Conservation (phyloP, 2,113 vertebrate species). For the Semnopithecus entellus region DNA sequence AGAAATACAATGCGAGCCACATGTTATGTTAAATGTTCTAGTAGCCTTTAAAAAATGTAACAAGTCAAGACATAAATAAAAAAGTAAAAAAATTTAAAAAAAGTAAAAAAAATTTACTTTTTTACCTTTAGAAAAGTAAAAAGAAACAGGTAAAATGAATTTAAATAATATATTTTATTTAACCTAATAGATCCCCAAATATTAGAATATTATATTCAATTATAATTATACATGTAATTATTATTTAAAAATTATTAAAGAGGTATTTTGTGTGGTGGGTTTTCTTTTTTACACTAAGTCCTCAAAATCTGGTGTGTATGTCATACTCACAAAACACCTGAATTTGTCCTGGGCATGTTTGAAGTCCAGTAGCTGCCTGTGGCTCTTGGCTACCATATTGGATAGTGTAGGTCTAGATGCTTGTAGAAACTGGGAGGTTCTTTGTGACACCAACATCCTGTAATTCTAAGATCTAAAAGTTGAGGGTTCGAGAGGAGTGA, state of each 20-base stretch:
- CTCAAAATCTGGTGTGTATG: neutral
- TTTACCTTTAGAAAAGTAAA: neutral
- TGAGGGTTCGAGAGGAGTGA: neutral
- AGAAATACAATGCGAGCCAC: neutral
- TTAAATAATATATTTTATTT: neutral
- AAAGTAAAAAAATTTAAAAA: neutral
- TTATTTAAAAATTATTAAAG: neutral
- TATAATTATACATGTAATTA: neutral
- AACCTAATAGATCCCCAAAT: neutral
- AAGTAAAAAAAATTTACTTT: neutral
- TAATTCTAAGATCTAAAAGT: neutral
- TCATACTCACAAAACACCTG: neutral
- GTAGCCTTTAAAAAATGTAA: neutral
- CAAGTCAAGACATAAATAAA: neutral
- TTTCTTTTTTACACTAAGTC: neutral
- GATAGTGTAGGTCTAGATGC: neutral
- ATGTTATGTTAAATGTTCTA: neutral
- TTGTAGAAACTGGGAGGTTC: neutral
- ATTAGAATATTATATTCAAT: neutral
- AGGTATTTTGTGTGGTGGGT: neutral
- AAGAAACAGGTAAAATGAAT: neutral
- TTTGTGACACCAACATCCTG: neutral
- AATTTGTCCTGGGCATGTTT: neutral
- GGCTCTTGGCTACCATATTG: neutral
- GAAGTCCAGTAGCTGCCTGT: neutral